Evolutionary conservation across 2,797 vertebrate species (phyloP).

Genomic region (Gephyroberyx darwinii): DNA sequence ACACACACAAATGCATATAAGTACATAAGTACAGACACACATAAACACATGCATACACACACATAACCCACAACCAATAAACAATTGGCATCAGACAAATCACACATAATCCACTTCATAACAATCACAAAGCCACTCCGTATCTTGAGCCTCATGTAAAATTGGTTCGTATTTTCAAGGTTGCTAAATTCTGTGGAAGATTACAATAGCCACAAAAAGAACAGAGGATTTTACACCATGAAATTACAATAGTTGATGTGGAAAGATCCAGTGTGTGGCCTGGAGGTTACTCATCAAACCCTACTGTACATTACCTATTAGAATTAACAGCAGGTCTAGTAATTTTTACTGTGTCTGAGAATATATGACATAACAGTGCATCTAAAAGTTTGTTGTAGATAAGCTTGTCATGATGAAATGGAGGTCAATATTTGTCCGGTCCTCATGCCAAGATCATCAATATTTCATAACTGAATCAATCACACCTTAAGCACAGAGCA

Average conservation of each 20-base stretch:
- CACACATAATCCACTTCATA: not conserved
- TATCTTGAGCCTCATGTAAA: not conserved
- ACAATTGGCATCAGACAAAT: not conserved
- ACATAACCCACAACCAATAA: not conserved
- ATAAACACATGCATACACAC: not conserved
- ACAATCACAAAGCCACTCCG: not conserved
- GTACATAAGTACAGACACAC: not conserved
- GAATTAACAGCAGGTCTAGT: not conserved
- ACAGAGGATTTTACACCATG: too few species aligned
- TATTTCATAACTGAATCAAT: slow-evolving; percentile 18
- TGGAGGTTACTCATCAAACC: not conserved
- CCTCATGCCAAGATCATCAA: slow-evolving; percentile 5
- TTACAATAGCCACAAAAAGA: not conserved
- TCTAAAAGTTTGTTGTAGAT: slow-evolving; percentile 5
- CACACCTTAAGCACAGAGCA: not conserved
- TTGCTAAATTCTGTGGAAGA: not conserved
- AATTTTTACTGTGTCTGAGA: not conserved
- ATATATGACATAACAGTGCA: not conserved
- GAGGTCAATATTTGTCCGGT: slow-evolving; percentile 14
- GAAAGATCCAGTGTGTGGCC: not conserved
- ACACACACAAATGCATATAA: not conserved
- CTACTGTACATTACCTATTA: not conserved
- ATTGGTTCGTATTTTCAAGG: not conserved
- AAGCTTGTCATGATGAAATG: not conserved
- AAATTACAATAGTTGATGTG: not conserved